Evolutionary conservation across 2,797 vertebrate genomes (phyloP).

Genomic region (Distichodus sexfasciatus): DNA sequence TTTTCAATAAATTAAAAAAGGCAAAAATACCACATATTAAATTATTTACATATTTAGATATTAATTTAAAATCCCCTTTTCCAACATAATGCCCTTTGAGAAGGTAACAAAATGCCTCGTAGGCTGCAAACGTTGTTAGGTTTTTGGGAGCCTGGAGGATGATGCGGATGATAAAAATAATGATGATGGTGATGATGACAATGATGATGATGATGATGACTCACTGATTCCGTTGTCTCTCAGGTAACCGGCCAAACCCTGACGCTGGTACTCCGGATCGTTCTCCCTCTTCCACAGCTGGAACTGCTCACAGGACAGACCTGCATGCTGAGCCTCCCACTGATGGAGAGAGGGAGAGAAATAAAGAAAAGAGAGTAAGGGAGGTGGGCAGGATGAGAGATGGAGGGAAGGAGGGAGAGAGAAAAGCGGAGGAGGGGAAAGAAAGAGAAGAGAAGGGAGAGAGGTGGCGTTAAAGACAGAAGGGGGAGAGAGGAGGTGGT

Average conservation of each 20-base stretch:
- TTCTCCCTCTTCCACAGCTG: slow-evolving; percentile 89
- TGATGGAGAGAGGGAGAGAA: slow-evolving; percentile 41
- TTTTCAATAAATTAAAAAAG: too few species aligned
- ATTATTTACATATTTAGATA: too few species aligned
- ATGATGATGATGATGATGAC: slow-evolving; percentile 33
- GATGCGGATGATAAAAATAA: neutral
- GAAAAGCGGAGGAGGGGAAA: neutral
- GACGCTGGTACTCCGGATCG: slow-evolving; percentile 87
- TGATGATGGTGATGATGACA: neutral
- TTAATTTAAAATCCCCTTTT: too few species aligned
- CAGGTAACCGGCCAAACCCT: slow-evolving; percentile 87
- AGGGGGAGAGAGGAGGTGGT: too few species aligned
- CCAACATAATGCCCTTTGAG: too few species aligned
- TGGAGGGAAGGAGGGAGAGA: neutral
- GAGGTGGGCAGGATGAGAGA: neutral
- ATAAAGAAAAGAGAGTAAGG: neutral
- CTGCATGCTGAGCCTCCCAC: slow-evolving; percentile 88
- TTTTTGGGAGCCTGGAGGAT: slow-evolving; percentile 1
- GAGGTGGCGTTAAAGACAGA: too few species aligned
- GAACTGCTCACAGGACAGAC: slow-evolving; percentile 85
- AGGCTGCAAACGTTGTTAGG: neutral
- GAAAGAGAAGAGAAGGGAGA: neutral
- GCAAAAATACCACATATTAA: too few species aligned
- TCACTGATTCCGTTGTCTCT: slow-evolving; percentile 90
- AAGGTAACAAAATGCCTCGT: too few species aligned